Evolutionary conservation across 2,888 invertebrate genomes (phyloP).

Genomic region (Pandemis heparana): DNA sequence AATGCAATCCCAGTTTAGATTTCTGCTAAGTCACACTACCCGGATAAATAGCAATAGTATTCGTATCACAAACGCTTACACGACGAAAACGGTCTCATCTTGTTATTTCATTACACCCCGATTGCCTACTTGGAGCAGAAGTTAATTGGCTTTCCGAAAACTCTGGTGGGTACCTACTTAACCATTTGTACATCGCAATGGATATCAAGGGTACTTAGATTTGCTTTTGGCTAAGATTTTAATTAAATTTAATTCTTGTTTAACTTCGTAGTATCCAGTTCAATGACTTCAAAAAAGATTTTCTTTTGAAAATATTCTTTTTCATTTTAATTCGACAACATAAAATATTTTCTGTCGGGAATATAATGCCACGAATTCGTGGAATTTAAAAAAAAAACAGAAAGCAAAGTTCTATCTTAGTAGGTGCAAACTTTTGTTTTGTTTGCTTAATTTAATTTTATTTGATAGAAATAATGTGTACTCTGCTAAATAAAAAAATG

Average conservation of each 20-base stretch:
- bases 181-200: conserved; percentile 22
- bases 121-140: conserved; percentile 24
- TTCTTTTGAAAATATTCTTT: not conserved
- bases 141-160: conserved; percentile 31
- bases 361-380: conserved; percentile 1
- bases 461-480: not conserved
- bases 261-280: not conserved
- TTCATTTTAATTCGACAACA: not conserved
- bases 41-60: conserved; percentile 10
- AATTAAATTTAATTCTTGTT: conserved; percentile 29
- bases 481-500: not conserved
- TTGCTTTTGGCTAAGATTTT: conserved; percentile 14
- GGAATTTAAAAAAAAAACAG: not conserved
- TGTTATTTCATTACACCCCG: conserved; percentile 30
- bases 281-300: not conserved
- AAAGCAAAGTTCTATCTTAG: not conserved
- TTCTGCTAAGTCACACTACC: conserved; percentile 8
- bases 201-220: conserved; percentile 9
- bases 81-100: conserved; percentile 15
- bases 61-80: conserved; percentile 12
- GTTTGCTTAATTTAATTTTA: not conserved
- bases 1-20: conserved; percentile 27
- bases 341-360: not conserved
- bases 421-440: not conserved
- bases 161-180: conserved; percentile 8